Percentiles rank a stretch among this genome's conserved stretches.
Evolutionary conservation across 2,888 invertebrate species (phyloP).

Genomic region (Polyploca ridens): DNA sequence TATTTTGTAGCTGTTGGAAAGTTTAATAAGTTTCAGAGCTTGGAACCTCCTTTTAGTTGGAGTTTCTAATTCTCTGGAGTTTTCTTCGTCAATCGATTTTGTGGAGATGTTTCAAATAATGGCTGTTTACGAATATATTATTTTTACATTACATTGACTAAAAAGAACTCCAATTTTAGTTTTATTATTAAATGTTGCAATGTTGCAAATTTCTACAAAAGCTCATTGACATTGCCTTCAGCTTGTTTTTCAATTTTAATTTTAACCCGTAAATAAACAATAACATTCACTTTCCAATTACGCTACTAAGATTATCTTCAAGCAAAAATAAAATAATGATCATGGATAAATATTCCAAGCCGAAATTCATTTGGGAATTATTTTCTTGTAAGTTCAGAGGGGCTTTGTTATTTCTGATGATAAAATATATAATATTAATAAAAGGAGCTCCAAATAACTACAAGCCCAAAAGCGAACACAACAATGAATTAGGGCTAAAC

Average conservation of each 20-base stretch:
- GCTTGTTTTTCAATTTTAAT: too few relatives aligned
- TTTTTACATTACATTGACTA: too few relatives aligned
- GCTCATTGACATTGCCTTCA: too few relatives aligned
- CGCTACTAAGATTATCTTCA: too few relatives aligned
- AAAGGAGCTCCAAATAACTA: neutral
- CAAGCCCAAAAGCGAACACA: neutral
- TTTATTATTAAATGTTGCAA: neutral
- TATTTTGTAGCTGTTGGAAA: conserved; percentile 6
- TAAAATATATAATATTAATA: conserved; percentile 24
- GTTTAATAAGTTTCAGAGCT: neutral
- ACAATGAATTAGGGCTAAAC: neutral
- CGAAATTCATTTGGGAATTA: neutral
- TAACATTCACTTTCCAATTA: neutral
- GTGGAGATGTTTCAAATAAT: neutral
- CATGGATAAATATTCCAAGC: neutral
- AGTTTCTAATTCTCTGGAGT: conserved; percentile 1
- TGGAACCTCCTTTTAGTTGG: neutral
- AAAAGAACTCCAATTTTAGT: neutral
- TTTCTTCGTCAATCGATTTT: neutral
- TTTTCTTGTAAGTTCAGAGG: neutral
- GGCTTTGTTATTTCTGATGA: conserved; percentile 20
- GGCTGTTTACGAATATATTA: too few relatives aligned
- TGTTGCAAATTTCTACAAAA: too few relatives aligned
- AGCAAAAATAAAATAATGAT: neutral
- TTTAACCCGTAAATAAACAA: neutral